These are phyloP conservation scores for Agraylea sexmaculata DNA, from an alignment of 1,140 invertebrate species.

Conservation along the genomic window DNA sequence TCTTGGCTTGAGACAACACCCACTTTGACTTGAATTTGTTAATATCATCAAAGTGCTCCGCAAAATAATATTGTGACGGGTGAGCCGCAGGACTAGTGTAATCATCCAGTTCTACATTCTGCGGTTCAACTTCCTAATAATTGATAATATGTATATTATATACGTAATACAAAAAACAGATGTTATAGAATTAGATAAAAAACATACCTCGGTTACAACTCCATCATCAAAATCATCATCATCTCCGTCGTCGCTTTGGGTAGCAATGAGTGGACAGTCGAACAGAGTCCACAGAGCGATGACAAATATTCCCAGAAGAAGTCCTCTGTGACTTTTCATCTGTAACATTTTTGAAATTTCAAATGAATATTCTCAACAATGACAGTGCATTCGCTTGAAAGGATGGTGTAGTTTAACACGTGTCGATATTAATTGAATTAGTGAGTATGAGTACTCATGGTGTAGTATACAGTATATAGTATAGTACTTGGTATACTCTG, in stretches of 20 bases:
- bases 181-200: constrained; percentile 1
- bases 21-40: constrained; percentile 66
- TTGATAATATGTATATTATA: background rate
- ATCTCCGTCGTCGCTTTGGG: background rate
- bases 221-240: constrained; percentile 22
- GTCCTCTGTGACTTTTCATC: no score
- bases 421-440: background rate
- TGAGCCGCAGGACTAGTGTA: constrained; percentile 51
- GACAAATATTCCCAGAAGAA: background rate
- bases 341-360: no score
- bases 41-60: constrained; percentile 81
- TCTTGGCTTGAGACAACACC: constrained; percentile 85
- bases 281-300: background rate
- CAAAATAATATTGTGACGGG: constrained; percentile 56
- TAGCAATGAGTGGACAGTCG: background rate
- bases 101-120: constrained; percentile 20
- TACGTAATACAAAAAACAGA: background rate
- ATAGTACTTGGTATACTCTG: no score
- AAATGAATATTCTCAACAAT: background rate
- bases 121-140: constrained; percentile 12
- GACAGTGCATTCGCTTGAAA: background rate
- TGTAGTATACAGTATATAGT: no score
- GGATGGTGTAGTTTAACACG: background rate
- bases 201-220: constrained; percentile 17
- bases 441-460: no score